A percentile compares a stretch with the other conserved stretches of the same genome.
Conservation (phyloP, 2,113 vertebrate species). For the Stegastes partitus region DNA sequence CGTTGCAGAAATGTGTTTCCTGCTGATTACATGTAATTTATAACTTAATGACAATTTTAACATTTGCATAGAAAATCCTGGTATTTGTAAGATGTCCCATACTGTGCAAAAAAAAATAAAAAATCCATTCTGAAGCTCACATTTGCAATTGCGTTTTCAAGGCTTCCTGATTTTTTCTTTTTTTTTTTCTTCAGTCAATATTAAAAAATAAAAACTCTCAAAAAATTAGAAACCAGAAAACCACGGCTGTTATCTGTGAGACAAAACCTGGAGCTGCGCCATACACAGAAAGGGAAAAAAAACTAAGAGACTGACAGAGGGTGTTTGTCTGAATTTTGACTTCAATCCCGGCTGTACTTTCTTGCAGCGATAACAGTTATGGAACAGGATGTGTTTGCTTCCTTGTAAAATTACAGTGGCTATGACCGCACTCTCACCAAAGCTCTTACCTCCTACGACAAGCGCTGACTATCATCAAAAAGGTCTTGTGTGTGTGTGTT, state of each 20-base stretch:
- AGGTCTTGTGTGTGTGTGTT: not conserved
- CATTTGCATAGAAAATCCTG: constrained; percentile 28
- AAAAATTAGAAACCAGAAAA: constrained; percentile 17
- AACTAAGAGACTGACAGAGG: not conserved
- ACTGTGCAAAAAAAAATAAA: not conserved
- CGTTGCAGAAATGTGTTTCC: constrained; percentile 39
- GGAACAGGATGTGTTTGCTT: constrained; percentile 43
- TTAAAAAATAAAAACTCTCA: constrained; percentile 20
- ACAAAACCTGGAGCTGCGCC: constrained; percentile 36
- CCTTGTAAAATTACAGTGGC: constrained; percentile 26
- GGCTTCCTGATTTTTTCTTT: constrained; percentile 13
- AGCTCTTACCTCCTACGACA: constrained; percentile 9
- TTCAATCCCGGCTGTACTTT: constrained; percentile 34
- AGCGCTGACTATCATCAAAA: not conserved
- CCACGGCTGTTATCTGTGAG: constrained; percentile 43
- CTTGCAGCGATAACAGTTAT: constrained; percentile 33
- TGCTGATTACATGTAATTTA: constrained; percentile 40
- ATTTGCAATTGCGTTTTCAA: constrained; percentile 6
- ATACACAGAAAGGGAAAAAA: not conserved
- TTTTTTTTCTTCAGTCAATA: constrained; percentile 28
- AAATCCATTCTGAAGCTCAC: not conserved
- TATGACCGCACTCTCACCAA: not conserved
- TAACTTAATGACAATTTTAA: constrained; percentile 23
- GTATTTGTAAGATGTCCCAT: constrained; percentile 14
- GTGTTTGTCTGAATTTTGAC: constrained; percentile 36